A percentile compares a stretch with the other conserved stretches of the same genome.
Conservation (phyloP, 2,113 vertebrate genomes). For the Hystrix cristata region DNA sequence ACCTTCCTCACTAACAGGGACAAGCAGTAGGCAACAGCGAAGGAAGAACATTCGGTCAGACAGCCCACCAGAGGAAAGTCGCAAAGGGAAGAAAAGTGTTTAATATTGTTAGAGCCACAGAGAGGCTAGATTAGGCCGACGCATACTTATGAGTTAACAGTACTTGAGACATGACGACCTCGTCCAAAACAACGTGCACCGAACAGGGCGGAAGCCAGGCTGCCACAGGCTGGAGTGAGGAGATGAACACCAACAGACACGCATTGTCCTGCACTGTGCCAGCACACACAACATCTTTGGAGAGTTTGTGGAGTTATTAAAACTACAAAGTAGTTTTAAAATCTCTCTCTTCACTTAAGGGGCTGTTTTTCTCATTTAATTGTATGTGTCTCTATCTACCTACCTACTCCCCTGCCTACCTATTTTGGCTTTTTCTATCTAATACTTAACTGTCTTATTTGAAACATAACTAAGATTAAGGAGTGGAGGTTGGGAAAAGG, state of each 20-base stretch:
- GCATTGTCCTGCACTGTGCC: too few species aligned
- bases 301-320: background rate
- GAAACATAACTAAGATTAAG: constrained; percentile 25
- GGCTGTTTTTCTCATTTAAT: background rate
- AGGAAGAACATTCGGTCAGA: background rate
- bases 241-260: background rate
- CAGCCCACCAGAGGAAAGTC: background rate
- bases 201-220: background rate
- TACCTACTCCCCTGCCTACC: background rate
- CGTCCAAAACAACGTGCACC: background rate
- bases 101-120: too few species aligned
- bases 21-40: background rate
- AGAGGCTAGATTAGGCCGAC: background rate
- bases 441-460: constrained; percentile 24
- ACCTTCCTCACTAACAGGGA: background rate
- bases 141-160: rapidly evolving
- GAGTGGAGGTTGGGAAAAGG: background rate
- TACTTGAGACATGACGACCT: background rate
- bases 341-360: background rate
- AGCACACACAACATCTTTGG: background rate
- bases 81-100: background rate
- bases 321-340: background rate
- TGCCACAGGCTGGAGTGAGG: background rate
- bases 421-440: background rate
- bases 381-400: background rate